Percentiles rank a stretch among this genome's conserved stretches.
Conservation (phyloP, 2,113 vertebrate genomes). For the Bothrops jararaca region DNA sequence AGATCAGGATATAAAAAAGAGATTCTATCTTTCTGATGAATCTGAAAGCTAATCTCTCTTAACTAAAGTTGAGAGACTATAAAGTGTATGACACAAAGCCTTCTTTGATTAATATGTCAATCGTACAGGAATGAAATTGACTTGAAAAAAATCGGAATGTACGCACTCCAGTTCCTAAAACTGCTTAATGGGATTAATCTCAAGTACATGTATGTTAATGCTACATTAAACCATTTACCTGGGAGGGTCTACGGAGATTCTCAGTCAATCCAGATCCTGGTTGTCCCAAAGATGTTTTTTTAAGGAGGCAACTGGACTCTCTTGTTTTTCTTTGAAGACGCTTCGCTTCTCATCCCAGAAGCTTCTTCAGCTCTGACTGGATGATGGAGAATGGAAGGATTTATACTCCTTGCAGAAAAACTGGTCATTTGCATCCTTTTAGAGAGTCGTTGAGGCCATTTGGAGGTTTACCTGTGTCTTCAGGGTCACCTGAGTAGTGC, state of each 20-base stretch:
- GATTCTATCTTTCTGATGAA: background rate
- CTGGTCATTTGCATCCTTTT: no score
- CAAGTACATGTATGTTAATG: background rate
- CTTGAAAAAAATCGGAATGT: background rate
- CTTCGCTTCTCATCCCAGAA: no score
- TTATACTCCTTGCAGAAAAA: no score
- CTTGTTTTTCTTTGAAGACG: no score
- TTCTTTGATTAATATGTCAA: background rate
- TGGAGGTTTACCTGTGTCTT: no score
- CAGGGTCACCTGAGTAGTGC: no score
- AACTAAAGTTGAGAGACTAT: background rate
- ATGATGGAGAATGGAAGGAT: no score
- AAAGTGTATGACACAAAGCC: background rate
- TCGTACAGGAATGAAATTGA: background rate
- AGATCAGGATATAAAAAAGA: background rate
- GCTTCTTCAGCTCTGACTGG: no score
- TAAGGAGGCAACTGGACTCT: no score
- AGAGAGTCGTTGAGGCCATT: no score
- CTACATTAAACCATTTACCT: background rate
- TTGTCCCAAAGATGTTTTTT: no score
- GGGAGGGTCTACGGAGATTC: background rate
- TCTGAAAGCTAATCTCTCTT: background rate
- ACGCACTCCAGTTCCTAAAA: background rate
- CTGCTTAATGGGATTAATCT: background rate
- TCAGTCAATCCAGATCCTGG: no score